phyloP scores from a whole-genome alignment of 2,113 vertebrate genomes.

The Garra rufa region DNA sequence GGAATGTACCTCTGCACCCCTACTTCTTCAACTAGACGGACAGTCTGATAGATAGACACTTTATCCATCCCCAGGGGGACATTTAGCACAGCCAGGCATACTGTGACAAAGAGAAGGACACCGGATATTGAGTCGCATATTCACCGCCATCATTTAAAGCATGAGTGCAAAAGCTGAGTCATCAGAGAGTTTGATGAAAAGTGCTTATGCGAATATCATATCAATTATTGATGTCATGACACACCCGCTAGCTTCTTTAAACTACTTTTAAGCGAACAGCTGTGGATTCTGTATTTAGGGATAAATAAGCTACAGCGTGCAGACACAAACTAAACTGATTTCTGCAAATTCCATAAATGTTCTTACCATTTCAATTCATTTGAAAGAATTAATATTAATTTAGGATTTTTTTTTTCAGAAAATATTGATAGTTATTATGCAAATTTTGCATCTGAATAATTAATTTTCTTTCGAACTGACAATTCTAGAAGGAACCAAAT shows the following conservation, averaged over 20 bases:
- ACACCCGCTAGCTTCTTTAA: slow-evolving; percentile 40
- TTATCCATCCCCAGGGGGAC: not conserved
- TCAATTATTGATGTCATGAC: slow-evolving; percentile 42
- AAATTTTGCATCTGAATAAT: not conserved
- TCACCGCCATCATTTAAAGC: slow-evolving; percentile 20
- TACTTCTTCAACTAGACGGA: not conserved
- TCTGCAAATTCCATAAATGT: not conserved
- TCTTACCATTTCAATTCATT: not conserved
- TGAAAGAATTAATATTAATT: too few relatives aligned
- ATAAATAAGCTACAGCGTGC: not conserved
- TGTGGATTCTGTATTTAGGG: not conserved
- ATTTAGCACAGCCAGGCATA: not conserved
- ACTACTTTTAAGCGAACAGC: not conserved
- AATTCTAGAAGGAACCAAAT: not conserved
- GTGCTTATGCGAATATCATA: slow-evolving; percentile 42
- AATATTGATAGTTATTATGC: too few relatives aligned
- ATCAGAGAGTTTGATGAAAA: slow-evolving; percentile 16
- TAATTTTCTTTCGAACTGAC: not conserved
- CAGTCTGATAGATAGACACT: slow-evolving; percentile 14
- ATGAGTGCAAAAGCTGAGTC: slow-evolving; percentile 19
- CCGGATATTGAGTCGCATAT: slow-evolving; percentile 4
- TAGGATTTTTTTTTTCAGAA: too few relatives aligned
- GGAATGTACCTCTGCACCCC: not conserved
- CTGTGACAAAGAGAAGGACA: slow-evolving; percentile 24
- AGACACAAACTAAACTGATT: not conserved